Base-by-base conservation (phyloP, 2,797 vertebrate species). In the Ceryle rudis region DNA sequence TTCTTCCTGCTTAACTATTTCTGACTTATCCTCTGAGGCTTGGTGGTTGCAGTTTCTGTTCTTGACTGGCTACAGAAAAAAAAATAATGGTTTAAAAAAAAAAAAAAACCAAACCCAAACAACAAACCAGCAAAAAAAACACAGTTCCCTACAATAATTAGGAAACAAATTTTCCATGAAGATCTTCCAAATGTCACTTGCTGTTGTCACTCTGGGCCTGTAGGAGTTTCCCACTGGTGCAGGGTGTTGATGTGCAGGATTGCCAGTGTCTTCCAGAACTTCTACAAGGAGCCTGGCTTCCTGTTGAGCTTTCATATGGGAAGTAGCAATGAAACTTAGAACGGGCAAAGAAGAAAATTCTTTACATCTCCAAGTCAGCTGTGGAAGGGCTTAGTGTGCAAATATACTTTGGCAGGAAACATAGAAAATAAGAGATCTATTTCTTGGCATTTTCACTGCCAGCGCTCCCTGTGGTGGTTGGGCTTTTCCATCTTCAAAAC, bases 321-420 rank as follows among this genome's bases (percentile, higher is more conserved):
- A 73, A 81, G 26, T 26, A 64, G 70, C 62, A 81, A 77, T 83
- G 55, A 67, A 77, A 89, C 28, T 86, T 81, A 15, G 60, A 85
- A 92, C 44, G 44, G 21, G 26, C 57, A 77, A 65, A 80, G 35
- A 52, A 84, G 79, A 86, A 73, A 67, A n/a, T 60, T 84, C n/a
- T 77, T 72, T 82, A 58, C 33, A 52, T 41, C 61, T 95, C 54
- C 44, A 61, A 71, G 64, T 80, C 64, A 78, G 44, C 44, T 54
- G 78, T 85, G 44, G 35, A 81, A 90, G n/a, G 37, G 57, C 41
- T 37, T 79, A 70, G 65, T 61, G 29, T 64, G 58, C 49, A 92
- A 80, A 80, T 93, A 65, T 28, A 80, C 17, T 78, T 93, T 94
- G 92, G 47, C 92, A 93, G 66, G 62, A 92, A 94, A 39, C 31